Base-by-base conservation (phyloP, 2,888 invertebrate species). In the Chouioia cunea region DNA sequence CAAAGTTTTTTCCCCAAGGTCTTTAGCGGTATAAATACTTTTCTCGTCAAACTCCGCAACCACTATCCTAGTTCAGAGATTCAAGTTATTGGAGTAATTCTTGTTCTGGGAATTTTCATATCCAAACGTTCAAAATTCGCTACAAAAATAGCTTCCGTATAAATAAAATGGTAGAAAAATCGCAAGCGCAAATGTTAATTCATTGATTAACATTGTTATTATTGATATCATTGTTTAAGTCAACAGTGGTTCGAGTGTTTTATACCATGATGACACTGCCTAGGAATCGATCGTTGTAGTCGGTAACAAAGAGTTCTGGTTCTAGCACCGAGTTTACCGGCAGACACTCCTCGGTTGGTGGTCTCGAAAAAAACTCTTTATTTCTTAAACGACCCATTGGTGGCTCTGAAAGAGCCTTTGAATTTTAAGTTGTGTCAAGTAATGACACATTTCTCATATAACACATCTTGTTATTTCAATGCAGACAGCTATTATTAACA, bases 281-380 rank as follows among this genome's bases (percentile, higher is more conserved):
- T 50, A n/a, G 36, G 76, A 77, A 81, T 82, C 81, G 81, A 82
- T 82, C 75, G 76, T 68, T 70, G 69, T 66, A 27, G 82, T 82
- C 82, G 82, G 82, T 82, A 82, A 82, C 80, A 81, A 79, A 78
- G 81, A 73, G 67, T 76, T 75, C 73, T 60, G 65, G 59, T 66
- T 73, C 53, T 66, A 69, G 59, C 57, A 36, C 69, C 65, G 74
- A 76, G 76, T 77, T 83, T 83, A 83, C 81, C 83, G 80, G 79
- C 80, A 74, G 81, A 78, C 78, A 73, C 71, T 64, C 53, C 69
- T 67, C 62, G n/a, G 66, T 64, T 73, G 66, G 66, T 73, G 65
- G 65, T 63, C 54, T 43, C 66, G 53, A 70, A 69, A 36, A 72
- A 70, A 70, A 66, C 48, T 18, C 68, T 73, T 73, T 63, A 69